Conservation (phyloP, 2,888 invertebrate species). For the Chelonus formosanus region DNA sequence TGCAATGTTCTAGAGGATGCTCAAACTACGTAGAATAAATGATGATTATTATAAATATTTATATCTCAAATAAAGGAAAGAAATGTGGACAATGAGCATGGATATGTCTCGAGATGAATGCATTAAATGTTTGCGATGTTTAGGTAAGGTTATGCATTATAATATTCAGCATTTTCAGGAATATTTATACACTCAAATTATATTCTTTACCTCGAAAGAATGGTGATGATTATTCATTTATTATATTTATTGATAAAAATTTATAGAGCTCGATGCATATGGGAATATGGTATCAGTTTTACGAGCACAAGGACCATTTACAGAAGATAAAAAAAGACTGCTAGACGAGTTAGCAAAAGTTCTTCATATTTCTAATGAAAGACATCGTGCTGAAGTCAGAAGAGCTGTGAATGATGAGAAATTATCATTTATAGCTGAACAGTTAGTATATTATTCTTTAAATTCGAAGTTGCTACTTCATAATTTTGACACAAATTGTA, state of each 20-base stretch:
- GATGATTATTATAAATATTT: constrained; percentile 20
- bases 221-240: too few species aligned
- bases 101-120: constrained; percentile 91
- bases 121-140: constrained; percentile 84
- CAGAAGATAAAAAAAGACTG: constrained; percentile 83
- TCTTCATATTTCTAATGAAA: constrained; percentile 87
- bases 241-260: background rate
- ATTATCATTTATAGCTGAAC: constrained; percentile 86
- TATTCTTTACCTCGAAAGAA: background rate
- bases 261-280: constrained; percentile 90
- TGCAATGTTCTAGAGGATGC: constrained; percentile 20
- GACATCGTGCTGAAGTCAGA: constrained; percentile 91
- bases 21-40: constrained; percentile 32
- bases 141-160: constrained; percentile 72
- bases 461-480: background rate
- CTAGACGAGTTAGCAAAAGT: constrained; percentile 83
- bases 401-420: constrained; percentile 92
- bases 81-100: constrained; percentile 76
- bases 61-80: constrained; percentile 6
- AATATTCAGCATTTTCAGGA: background rate
- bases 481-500: too few species aligned
- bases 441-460: constrained; percentile 71
- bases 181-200: constrained; percentile 8
- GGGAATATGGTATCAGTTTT: constrained; percentile 88
- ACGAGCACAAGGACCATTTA: constrained; percentile 90